A percentile compares a stretch with the other conserved stretches of the same genome.
These are phyloP conservation scores for Cryptotis parvus DNA, from an alignment of 2,113 vertebrate species.

Conservation along the genomic window DNA sequence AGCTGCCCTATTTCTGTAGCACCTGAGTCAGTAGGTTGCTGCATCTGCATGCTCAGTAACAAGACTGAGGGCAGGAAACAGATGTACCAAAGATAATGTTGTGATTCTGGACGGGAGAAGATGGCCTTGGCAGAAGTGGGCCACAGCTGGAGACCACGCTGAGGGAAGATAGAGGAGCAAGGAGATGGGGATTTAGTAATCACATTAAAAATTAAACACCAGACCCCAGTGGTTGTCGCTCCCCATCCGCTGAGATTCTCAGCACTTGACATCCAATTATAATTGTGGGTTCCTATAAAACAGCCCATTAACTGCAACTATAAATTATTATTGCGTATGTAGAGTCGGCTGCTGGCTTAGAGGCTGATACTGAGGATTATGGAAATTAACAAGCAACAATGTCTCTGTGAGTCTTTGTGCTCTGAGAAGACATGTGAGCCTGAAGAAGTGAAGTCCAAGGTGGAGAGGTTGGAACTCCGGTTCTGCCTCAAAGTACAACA, in stretches of 20 bases:
- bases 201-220: slow-evolving; percentile 77
- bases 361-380: slow-evolving; percentile 64
- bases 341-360: slow-evolving; percentile 32
- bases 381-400: slow-evolving; percentile 60
- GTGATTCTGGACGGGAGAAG: slow-evolving; percentile 1
- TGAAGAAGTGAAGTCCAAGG: not conserved
- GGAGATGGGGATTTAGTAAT: slow-evolving; percentile 74
- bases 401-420: slow-evolving; percentile 28
- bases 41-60: not conserved
- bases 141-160: slow-evolving; percentile 36
- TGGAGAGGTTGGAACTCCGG: not conserved
- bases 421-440: not conserved
- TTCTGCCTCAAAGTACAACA: not conserved
- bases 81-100: slow-evolving; percentile 7
- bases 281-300: slow-evolving; percentile 75
- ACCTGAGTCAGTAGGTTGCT: not conserved
- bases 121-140: not conserved
- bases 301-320: slow-evolving; percentile 75
- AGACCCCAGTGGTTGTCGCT: slow-evolving; percentile 67
- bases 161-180: slow-evolving; percentile 47
- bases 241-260: slow-evolving; percentile 77
- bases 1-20: not conserved
- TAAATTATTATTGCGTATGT: slow-evolving; percentile 77
- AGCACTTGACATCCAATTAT: slow-evolving; percentile 83
- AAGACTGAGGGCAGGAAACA: not conserved